phyloP scores from a whole-genome alignment of 2,797 vertebrate genomes.

The Xerus rutilus region DNA sequence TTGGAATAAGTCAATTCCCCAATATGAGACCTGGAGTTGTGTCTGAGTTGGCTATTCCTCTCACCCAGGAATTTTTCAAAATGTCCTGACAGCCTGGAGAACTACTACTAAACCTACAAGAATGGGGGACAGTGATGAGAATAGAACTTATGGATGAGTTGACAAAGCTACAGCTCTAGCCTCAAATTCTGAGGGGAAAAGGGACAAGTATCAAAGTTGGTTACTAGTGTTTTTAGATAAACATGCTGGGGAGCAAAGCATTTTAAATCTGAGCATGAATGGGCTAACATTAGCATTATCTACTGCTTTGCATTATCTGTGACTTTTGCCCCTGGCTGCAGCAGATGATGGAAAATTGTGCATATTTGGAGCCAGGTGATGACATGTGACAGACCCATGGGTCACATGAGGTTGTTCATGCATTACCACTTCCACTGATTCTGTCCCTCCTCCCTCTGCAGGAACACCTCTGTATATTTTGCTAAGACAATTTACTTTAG shows the following conservation, averaged over 20 bases:
- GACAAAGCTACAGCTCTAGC: background rate
- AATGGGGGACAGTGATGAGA: background rate
- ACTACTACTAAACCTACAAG: background rate
- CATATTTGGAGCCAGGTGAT: background rate
- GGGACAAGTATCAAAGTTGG: background rate
- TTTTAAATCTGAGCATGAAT: background rate
- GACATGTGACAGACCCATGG: background rate
- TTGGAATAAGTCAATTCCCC: background rate
- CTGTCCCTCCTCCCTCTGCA: background rate
- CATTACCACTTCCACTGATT: background rate
- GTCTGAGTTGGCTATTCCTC: background rate
- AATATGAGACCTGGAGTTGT: background rate
- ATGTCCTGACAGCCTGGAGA: background rate
- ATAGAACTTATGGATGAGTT: background rate
- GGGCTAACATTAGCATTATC: background rate
- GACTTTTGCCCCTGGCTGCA: background rate
- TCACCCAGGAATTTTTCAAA: background rate
- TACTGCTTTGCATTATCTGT: conserved; percentile 42
- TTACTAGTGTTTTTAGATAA: background rate
- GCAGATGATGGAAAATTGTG: background rate
- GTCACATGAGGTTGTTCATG: background rate
- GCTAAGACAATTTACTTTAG: background rate
- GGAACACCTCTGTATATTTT: background rate
- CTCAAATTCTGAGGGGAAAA: background rate
- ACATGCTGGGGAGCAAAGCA: background rate